These are phyloP conservation scores for Copsychus sechellarum DNA, from an alignment of 2,113 vertebrate genomes.

Conservation along the genomic window DNA sequence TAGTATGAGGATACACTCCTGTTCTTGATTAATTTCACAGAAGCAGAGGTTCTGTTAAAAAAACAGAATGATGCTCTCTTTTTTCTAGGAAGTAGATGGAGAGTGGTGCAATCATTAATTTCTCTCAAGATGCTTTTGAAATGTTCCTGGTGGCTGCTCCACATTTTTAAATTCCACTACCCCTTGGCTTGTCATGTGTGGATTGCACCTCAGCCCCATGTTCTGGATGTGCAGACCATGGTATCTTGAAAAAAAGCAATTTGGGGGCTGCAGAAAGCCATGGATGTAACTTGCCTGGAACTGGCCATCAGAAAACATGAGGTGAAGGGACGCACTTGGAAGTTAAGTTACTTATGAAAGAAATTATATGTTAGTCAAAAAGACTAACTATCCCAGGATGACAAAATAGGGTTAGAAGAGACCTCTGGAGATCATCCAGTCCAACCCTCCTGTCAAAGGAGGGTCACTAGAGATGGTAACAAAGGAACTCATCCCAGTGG, in stretches of 20 bases:
- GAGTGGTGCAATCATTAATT: neutral
- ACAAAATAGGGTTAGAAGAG: neutral
- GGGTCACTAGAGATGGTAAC: neutral
- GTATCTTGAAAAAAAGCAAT: neutral
- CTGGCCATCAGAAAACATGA: neutral
- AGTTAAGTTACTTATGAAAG: neutral
- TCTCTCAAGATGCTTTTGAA: neutral
- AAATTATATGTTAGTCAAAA: too few species aligned
- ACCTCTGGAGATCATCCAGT: neutral
- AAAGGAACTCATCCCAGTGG: neutral
- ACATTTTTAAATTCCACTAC: neutral
- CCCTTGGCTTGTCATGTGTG: neutral
- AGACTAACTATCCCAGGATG: neutral
- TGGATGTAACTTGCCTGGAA: neutral
- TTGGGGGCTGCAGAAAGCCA: neutral
- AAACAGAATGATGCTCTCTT: neutral
- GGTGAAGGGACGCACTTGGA: neutral
- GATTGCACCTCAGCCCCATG: neutral
- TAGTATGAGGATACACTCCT: neutral
- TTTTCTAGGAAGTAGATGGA: neutral
- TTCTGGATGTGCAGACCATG: neutral
- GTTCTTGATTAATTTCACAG: neutral
- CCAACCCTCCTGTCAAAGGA: neutral
- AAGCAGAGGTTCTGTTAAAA: neutral
- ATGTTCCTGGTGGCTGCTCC: neutral